These are phyloP conservation scores for Metallyticus violacea DNA, from an alignment of 2,888 invertebrate species.

Conservation along the genomic window DNA sequence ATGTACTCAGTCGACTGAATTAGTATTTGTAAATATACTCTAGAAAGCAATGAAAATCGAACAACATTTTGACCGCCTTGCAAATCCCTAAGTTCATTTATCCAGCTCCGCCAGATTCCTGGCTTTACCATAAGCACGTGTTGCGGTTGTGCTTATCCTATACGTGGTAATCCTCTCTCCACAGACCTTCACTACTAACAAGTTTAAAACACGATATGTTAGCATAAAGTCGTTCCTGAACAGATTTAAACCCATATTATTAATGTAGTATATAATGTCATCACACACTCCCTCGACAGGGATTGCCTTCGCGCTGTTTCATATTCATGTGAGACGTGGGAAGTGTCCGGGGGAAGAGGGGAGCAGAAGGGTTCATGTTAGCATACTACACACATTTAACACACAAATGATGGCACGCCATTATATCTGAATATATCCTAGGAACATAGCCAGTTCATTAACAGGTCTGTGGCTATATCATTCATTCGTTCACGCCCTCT, in stretches of 20 bases:
- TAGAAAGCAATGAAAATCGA: too few relatives aligned
- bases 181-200: too few relatives aligned
- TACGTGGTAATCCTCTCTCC: too few relatives aligned
- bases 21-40: too few relatives aligned
- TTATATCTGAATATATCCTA: neutral
- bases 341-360: neutral
- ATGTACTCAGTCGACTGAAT: too few relatives aligned
- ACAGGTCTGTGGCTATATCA: neutral
- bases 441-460: conserved; percentile 4
- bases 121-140: too few relatives aligned
- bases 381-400: neutral
- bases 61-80: too few relatives aligned
- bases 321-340: neutral
- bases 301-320: neutral
- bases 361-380: neutral
- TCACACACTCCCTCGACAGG: too few relatives aligned
- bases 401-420: neutral
- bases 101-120: too few relatives aligned
- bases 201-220: too few relatives aligned
- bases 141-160: too few relatives aligned
- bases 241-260: neutral
- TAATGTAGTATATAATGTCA: neutral
- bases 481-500: neutral
- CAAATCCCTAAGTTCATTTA: too few relatives aligned
- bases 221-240: neutral